Conservation (phyloP, 2,113 vertebrate species). For the Illadopsis cleaveri region DNA sequence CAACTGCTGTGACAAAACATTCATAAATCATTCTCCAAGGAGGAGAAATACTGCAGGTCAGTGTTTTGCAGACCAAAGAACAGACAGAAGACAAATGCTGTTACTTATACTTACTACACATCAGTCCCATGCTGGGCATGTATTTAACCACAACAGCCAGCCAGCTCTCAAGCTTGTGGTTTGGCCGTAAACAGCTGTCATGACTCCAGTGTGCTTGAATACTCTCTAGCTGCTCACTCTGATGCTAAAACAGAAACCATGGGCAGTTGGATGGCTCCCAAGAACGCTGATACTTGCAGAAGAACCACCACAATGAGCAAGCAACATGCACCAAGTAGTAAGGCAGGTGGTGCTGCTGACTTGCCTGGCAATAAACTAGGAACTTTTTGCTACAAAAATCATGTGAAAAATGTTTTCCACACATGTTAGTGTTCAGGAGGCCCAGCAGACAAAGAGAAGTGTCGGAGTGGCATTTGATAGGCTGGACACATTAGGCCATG, state of each 20-base stretch:
- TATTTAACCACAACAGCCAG: not conserved
- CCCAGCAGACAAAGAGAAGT: not conserved
- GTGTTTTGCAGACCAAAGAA: not conserved
- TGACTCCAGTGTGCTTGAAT: not conserved
- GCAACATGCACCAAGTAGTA: not conserved
- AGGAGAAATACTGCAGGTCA: not conserved
- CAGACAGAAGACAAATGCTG: not conserved
- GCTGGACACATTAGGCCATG: not conserved
- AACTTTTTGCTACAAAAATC: not conserved
- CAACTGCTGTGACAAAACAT: not conserved
- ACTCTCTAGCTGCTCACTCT: not conserved
- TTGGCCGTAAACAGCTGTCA: constrained; percentile 3
- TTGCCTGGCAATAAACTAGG: not conserved
- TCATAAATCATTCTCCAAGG: not conserved
- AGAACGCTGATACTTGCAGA: not conserved
- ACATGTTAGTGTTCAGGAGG: not conserved
- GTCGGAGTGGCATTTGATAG: not conserved
- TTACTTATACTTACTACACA: not conserved
- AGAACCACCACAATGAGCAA: not conserved
- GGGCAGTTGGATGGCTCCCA: not conserved
- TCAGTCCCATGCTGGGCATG: not conserved
- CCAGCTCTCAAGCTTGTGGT: not conserved
- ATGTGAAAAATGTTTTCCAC: not conserved
- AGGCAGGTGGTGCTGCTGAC: not conserved
- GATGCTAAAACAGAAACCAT: not conserved